Evolutionary conservation across 2,888 invertebrate genomes (phyloP).

Genomic region (Terebella lapidaria): DNA sequence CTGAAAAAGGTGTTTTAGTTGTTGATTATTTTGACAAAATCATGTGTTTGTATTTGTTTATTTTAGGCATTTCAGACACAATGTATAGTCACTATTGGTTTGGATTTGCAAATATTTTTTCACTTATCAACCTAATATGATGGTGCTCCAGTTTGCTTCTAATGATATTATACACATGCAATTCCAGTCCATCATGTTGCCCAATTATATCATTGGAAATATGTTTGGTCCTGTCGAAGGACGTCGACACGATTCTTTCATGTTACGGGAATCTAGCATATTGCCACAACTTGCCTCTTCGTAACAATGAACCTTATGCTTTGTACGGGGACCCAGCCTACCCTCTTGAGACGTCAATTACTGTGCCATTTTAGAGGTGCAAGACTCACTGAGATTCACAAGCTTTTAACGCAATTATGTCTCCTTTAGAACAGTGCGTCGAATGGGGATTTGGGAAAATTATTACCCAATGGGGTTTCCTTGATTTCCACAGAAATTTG

Average conservation of each 20-base stretch:
- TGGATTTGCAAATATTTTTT: too few species aligned
- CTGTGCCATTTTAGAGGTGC: too few species aligned
- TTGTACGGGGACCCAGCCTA: not conserved
- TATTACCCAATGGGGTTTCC: too few species aligned
- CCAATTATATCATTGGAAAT: not conserved
- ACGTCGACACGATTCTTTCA: not conserved
- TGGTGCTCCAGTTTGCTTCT: too few species aligned
- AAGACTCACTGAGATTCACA: not conserved
- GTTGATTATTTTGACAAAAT: too few species aligned
- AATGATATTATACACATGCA: too few species aligned
- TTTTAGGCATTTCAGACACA: too few species aligned
- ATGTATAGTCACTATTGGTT: too few species aligned
- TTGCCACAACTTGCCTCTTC: not conserved
- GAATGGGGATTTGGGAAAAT: slow-evolving; percentile 8
- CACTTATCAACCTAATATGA: too few species aligned
- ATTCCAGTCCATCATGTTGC: not conserved
- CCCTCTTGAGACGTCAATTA: too few species aligned
- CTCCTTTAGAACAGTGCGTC: not conserved
- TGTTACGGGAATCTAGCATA: not conserved
- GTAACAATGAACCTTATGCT: not conserved
- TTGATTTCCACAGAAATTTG: slow-evolving; percentile 18
- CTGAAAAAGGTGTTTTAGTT: too few species aligned
- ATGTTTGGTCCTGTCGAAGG: slow-evolving; percentile 2
- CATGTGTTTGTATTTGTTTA: too few species aligned
- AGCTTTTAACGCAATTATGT: not conserved